Percentiles rank a stretch among this genome's conserved stretches.
These are phyloP conservation scores for Oryzias celebensis DNA, from an alignment of 2,113 vertebrate genomes.

Conservation along the genomic window DNA sequence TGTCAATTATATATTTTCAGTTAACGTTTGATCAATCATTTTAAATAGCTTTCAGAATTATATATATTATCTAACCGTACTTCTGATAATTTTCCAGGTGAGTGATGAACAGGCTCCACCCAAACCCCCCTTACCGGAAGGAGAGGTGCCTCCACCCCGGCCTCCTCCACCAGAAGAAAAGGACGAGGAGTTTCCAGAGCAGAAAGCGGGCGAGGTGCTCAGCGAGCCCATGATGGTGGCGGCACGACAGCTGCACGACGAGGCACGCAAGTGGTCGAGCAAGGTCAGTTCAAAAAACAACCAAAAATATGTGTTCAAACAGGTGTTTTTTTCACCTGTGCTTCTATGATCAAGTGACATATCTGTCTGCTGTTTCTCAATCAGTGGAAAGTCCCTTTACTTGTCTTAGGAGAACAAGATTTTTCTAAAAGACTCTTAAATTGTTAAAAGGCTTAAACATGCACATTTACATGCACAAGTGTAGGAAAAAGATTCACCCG, in stretches of 20 bases:
- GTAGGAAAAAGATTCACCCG: neutral
- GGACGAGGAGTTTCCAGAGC: conserved; percentile 97
- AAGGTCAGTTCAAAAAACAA: conserved; percentile 67
- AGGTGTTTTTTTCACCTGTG: neutral
- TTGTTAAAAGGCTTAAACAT: conserved; percentile 26
- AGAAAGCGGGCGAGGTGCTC: conserved; percentile 92
- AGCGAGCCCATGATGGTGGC: conserved; percentile 99
- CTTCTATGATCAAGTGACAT: neutral
- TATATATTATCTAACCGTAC: neutral
- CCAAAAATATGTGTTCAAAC: neutral
- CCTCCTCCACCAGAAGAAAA: conserved; percentile 97
- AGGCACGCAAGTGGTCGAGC: conserved; percentile 99
- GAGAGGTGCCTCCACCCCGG: conserved; percentile 92
- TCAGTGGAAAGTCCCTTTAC: conserved; percentile 1
- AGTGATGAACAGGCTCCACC: conserved; percentile 94
- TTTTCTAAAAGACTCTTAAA: conserved; percentile 47
- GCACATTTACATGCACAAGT: conserved; percentile 1
- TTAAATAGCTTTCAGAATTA: neutral
- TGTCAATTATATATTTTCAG: neutral
- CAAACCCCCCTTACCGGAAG: conserved; percentile 94
- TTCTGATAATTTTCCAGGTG: conserved; percentile 73
- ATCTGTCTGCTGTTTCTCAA: conserved; percentile 11
- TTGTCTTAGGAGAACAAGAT: conserved; percentile 14
- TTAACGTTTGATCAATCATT: neutral
- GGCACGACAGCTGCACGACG: conserved; percentile 93